phyloP scores from a whole-genome alignment of 2,113 vertebrate species.

The Heliornis fulica region DNA sequence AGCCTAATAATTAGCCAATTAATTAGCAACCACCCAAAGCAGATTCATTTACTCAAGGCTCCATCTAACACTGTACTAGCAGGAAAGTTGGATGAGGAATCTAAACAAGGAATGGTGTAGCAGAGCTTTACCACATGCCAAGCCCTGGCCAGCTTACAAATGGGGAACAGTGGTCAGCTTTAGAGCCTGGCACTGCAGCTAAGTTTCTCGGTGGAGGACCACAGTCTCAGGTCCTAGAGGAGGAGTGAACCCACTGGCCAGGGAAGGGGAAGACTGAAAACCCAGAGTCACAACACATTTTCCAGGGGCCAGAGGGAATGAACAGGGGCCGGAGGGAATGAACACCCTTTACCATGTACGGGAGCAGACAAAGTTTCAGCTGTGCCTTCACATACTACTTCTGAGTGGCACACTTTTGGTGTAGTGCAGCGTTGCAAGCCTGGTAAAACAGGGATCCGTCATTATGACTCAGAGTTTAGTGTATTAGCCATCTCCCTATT shows the following conservation, averaged over 20 bases:
- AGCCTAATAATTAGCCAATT: slow-evolving; percentile 60
- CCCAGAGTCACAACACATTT: not conserved
- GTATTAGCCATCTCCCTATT: not conserved
- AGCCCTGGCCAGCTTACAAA: not conserved
- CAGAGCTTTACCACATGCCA: not conserved
- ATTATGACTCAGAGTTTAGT: not conserved
- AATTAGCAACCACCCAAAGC: slow-evolving; percentile 51
- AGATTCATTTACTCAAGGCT: slow-evolving; percentile 19
- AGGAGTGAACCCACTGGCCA: not conserved
- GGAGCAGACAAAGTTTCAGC: not conserved
- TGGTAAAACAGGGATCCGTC: not conserved
- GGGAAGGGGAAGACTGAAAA: not conserved
- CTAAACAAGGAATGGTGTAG: not conserved
- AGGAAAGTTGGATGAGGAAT: not conserved
- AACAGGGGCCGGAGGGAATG: not conserved
- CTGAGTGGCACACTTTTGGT: not conserved
- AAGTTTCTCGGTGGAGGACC: not conserved
- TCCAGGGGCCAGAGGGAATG: not conserved
- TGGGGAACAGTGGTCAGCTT: not conserved
- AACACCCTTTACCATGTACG: rapidly evolving
- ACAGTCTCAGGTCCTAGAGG: not conserved
- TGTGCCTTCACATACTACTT: not conserved
- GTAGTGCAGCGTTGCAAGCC: not conserved
- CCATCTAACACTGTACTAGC: slow-evolving; percentile 2
- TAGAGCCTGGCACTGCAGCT: not conserved